phyloP scores from a whole-genome alignment of 2,888 invertebrate genomes.

The Augochlorella aurata region DNA sequence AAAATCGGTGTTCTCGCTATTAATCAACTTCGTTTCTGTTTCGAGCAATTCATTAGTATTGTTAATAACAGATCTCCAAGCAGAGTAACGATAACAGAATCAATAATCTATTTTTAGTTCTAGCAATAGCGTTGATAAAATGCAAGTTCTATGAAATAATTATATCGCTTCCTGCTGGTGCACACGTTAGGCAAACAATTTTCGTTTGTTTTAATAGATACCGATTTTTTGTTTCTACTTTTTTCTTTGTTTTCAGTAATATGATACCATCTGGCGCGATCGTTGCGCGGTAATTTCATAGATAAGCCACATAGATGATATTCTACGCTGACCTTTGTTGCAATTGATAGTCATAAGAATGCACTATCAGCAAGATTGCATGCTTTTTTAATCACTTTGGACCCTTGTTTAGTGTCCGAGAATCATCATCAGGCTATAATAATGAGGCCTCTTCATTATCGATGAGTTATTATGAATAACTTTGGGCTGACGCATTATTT shows the following conservation, averaged over 20 bases:
- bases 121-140: background rate
- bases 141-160: background rate
- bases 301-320: constrained; percentile 1
- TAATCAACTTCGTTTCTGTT: background rate
- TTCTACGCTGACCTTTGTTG: background rate
- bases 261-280: background rate
- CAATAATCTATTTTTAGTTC: background rate
- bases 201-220: constrained; percentile 1
- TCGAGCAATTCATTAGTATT: background rate
- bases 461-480: constrained; percentile 13
- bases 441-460: background rate
- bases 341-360: background rate
- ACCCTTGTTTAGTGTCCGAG: constrained; percentile 15
- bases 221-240: background rate
- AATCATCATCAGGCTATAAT: background rate
- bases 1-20: no score
- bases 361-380: background rate
- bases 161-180: background rate
- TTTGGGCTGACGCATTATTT: background rate
- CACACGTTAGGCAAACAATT: background rate
- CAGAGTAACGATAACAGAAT: background rate
- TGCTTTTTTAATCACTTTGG: background rate
- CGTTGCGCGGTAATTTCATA: background rate
- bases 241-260: background rate
- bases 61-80: background rate